Conservation (phyloP, 2,113 vertebrate genomes). For the Gopherus flavomarginatus region DNA sequence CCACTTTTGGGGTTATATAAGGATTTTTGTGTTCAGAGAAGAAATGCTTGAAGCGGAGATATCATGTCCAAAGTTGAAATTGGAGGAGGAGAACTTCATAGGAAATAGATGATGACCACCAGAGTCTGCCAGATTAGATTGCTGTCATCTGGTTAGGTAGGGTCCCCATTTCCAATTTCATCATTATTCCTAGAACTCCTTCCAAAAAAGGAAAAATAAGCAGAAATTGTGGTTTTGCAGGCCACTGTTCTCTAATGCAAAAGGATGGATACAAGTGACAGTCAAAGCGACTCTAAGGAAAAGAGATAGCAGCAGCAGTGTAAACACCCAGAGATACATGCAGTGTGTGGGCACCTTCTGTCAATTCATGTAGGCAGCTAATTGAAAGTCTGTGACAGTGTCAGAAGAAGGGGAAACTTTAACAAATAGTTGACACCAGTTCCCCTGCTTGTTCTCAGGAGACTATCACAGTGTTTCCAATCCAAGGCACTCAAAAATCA, state of each 20-base stretch:
- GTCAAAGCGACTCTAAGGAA: neutral
- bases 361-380: neutral
- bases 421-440: neutral
- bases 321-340: no score
- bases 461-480: neutral
- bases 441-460: neutral
- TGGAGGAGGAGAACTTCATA: neutral
- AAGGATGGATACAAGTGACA: neutral
- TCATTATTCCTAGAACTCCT: accelerated
- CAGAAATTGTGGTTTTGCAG: neutral
- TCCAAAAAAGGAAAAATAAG: neutral
- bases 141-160: neutral
- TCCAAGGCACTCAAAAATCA: neutral
- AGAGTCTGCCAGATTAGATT: neutral
- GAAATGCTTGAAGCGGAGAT: accelerated
- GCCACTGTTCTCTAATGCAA: neutral
- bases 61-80: neutral
- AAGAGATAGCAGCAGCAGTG: neutral
- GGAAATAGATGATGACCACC: neutral
- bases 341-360: neutral
- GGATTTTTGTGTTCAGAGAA: constrained; percentile 3
- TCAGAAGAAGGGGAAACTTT: neutral
- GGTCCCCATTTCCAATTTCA: accelerated
- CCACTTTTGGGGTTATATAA: neutral
- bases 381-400: neutral